Base-by-base conservation (phyloP, 2,888 invertebrate species). In the Pandemis heparana region DNA sequence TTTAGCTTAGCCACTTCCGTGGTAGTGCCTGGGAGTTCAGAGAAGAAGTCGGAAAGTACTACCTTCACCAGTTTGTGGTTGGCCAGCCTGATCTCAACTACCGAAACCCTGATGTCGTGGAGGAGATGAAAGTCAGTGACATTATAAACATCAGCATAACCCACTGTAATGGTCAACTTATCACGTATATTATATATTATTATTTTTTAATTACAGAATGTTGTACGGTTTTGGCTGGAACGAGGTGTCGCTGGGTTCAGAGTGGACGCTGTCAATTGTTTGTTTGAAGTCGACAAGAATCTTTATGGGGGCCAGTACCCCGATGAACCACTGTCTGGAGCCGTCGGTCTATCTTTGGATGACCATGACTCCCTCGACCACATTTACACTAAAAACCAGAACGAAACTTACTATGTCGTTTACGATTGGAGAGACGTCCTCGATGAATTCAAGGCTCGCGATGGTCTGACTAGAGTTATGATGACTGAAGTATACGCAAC, bases 171-270 rank as follows among this genome's bases (percentile, higher is more conserved):
- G 48, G n/a, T 48, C 14, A 6, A n/a, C n/a, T n/a, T 48, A n/a
- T n/a, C 48, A 48, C 12, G 5, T 48, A 14, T 14, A 53, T 9
- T 53, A 9, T 2, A n/a, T 18, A 9, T 18, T 53, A n/a, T n/a
- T 16, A 18, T 53, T 18, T 16, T 53, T 46, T 14, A 8, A 12
- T 14, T 60, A 64, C 77, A 92, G 96, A 94, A 96, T 1, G 95
- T 97, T 1, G 87, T 98, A 53, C 92, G 93, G 41, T 98, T 96
- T 83, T 99, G 99, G 98, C 83, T 99, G 68, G 95, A 96, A 10
- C 96, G 96, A 84, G 98, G 98, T 3, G 96, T 98, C 0, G 97
- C 97, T 82, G 99, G 99, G 7, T 98, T 99, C 83, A 96, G 98
- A 81, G 95, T 99, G 7, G 97, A 98, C 80, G 97, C 97, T 0